phyloP scores from a whole-genome alignment of 64 coral and sea anemone species.

The Hydrozoanthus tunicans region DNA sequence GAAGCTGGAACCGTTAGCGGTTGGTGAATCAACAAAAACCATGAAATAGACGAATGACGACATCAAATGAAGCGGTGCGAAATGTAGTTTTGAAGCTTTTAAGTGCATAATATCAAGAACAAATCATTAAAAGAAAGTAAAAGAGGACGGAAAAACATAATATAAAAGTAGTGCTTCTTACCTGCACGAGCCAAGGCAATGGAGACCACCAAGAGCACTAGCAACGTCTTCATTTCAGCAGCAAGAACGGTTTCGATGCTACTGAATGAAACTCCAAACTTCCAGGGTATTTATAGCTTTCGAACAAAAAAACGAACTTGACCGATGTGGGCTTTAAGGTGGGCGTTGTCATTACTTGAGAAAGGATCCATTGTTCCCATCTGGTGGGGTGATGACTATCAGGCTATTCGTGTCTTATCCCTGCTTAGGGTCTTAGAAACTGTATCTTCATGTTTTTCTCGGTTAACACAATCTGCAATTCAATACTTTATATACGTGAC shows the following conservation, averaged over 20 bases:
- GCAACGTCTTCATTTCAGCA: slow-evolving; percentile 1
- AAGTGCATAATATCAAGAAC: neutral
- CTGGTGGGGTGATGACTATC: too few relatives aligned
- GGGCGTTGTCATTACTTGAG: neutral
- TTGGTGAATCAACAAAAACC: too few relatives aligned
- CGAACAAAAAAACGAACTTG: neutral
- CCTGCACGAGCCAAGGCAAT: neutral
- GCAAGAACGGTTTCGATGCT: neutral
- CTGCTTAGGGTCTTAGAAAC: too few relatives aligned
- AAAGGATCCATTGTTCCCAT: too few relatives aligned
- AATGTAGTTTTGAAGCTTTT: neutral
- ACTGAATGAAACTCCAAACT: neutral
- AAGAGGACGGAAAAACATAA: neutral
- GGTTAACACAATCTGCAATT: too few relatives aligned
- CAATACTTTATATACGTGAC: too few relatives aligned
- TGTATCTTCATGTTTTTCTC: too few relatives aligned
- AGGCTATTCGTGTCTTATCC: too few relatives aligned
- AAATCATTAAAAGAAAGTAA: neutral
- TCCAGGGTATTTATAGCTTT: slow-evolving; percentile 2
- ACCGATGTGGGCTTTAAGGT: neutral
- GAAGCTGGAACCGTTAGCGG: too few relatives aligned
- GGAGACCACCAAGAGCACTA: slow-evolving; percentile 2
- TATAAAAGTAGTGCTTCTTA: neutral
- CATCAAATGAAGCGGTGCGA: too few relatives aligned
- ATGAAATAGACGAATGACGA: too few relatives aligned